phyloP scores from a whole-genome alignment of 1,140 invertebrate genomes.

The Drosophila athabasca region DNA sequence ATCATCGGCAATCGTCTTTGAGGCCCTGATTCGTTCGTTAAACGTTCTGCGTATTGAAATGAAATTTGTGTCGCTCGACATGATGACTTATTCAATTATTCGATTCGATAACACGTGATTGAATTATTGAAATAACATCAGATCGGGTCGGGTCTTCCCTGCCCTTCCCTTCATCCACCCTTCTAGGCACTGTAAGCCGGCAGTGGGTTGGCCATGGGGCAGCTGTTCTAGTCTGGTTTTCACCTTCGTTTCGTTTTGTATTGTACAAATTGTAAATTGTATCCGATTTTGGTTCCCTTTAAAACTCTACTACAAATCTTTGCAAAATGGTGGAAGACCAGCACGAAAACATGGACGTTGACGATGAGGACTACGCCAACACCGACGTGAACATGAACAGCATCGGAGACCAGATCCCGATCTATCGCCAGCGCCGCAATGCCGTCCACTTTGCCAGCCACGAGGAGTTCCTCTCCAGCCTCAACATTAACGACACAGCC shows the following conservation, averaged over 20 bases:
- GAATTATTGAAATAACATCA: slow-evolving; percentile 72
- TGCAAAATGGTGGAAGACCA: too few relatives aligned
- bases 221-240: background rate
- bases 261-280: too few relatives aligned
- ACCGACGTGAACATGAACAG: background rate
- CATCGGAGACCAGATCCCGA: slow-evolving; percentile 11
- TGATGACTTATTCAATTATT: slow-evolving; percentile 82
- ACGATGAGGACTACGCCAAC: background rate
- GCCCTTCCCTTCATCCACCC: too few relatives aligned
- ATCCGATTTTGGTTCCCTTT: too few relatives aligned
- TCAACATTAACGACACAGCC: slow-evolving; percentile 35
- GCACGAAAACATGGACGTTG: background rate
- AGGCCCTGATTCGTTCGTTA: slow-evolving; percentile 45
- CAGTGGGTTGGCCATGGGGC: background rate
- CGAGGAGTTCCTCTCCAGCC: slow-evolving; percentile 43
- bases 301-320: too few relatives aligned
- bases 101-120: slow-evolving; percentile 76
- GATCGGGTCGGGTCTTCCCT: background rate
- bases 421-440: slow-evolving; percentile 12
- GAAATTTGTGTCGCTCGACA: slow-evolving; percentile 81
- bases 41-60: slow-evolving; percentile 81
- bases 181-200: background rate
- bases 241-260: background rate
- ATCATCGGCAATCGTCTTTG: slow-evolving; percentile 74
- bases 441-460: slow-evolving; percentile 36